phyloP scores from a whole-genome alignment of 1,140 invertebrate genomes.

The Platyura marginata region DNA sequence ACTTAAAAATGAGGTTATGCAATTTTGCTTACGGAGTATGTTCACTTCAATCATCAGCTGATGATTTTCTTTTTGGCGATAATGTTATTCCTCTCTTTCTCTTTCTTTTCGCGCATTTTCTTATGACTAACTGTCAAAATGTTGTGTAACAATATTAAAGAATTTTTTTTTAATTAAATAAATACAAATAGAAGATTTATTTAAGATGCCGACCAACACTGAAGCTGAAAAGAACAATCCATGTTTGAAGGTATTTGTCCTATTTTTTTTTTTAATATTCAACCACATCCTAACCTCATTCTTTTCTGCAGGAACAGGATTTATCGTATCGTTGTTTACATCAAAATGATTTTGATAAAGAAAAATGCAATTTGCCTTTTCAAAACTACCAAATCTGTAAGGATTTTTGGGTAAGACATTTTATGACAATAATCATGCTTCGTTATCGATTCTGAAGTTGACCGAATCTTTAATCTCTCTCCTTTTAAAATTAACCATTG shows the following conservation, averaged over 20 bases:
- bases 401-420: not conserved
- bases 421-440: not conserved
- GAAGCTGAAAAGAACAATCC: not conserved
- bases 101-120: too few relatives aligned
- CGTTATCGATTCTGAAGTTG: not conserved
- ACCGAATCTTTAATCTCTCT: not conserved
- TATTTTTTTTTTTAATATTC: not conserved
- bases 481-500: too few relatives aligned
- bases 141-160: not conserved
- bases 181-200: not conserved
- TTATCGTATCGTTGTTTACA: slow-evolving; percentile 19
- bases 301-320: slow-evolving; percentile 14
- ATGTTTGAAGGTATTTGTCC: not conserved
- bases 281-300: not conserved
- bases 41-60: not conserved
- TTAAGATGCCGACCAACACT: not conserved
- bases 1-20: not conserved
- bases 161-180: not conserved
- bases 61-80: too few relatives aligned
- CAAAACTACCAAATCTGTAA: slow-evolving; percentile 21
- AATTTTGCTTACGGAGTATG: not conserved
- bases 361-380: slow-evolving; percentile 16
- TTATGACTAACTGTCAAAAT: too few relatives aligned
- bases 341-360: slow-evolving; percentile 16
- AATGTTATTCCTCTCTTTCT: too few relatives aligned